Percentiles rank a stretch among this genome's conserved stretches.
Evolutionary conservation across 2,797 vertebrate genomes (phyloP).

Genomic region (Mallotus villosus): DNA sequence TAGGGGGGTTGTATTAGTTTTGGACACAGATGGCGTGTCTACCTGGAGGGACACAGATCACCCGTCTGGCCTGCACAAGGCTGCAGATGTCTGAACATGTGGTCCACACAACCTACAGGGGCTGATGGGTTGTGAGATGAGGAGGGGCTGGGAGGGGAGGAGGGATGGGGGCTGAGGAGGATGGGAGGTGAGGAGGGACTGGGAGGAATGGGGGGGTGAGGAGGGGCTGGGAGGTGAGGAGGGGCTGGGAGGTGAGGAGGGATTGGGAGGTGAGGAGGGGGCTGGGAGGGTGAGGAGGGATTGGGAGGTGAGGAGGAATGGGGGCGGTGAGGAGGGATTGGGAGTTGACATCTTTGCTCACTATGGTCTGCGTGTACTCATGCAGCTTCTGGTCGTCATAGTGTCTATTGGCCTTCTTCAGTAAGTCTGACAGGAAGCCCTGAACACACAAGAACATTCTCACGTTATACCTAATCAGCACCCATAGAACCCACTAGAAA

Average conservation of each 20-base stretch:
- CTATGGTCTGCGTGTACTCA: slow-evolving; percentile 95
- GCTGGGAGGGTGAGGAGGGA: too few species aligned
- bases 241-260: too few species aligned
- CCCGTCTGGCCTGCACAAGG: slow-evolving; percentile 51
- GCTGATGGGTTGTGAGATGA: not conserved
- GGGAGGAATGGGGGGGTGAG: not conserved
- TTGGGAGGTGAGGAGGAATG: not conserved
- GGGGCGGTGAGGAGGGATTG: not conserved
- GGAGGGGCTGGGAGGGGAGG: not conserved
- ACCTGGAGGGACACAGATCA: slow-evolving; percentile 50
- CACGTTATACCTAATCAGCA: too few species aligned
- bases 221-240: not conserved
- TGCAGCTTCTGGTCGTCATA: slow-evolving; percentile 91
- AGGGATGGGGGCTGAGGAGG: not conserved
- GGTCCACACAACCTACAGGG: slow-evolving; percentile 55
- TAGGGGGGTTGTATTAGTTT: slow-evolving; percentile 82
- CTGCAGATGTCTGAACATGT: slow-evolving; percentile 71
- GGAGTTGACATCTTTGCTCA: slow-evolving; percentile 68
- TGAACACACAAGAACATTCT: slow-evolving; percentile 44
- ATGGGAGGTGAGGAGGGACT: not conserved
- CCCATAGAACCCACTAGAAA: too few species aligned
- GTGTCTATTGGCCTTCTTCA: slow-evolving; percentile 91
- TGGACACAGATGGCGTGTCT: slow-evolving; percentile 43
- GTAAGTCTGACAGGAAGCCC: slow-evolving; percentile 93
- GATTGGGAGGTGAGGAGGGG: not conserved